Evolutionary conservation across 2,113 vertebrate genomes (phyloP).

Genomic region (Scytalopus superciliaris): DNA sequence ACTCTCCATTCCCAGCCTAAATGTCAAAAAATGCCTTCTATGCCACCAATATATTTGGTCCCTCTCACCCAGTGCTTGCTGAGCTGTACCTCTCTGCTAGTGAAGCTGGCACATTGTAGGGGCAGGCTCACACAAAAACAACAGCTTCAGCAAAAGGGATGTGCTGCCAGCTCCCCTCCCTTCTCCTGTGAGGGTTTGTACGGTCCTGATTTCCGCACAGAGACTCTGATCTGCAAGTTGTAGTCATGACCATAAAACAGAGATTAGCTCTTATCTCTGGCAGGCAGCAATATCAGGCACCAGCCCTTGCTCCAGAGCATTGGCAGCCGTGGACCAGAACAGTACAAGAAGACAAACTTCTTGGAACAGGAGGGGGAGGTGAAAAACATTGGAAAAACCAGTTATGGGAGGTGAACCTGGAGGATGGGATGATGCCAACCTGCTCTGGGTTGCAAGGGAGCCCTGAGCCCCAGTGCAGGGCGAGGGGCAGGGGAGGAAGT

Average conservation of each 20-base stretch:
- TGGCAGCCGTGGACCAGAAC: not conserved
- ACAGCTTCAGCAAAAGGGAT: not conserved
- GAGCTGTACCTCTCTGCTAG: not conserved
- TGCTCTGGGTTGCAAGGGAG: not conserved
- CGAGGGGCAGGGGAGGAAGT: not conserved
- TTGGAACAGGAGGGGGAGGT: not conserved
- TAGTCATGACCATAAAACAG: conserved; percentile 16
- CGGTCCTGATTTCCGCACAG: conserved; percentile 7
- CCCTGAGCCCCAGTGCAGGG: not conserved
- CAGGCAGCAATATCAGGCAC: conserved; percentile 25
- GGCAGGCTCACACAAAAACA: conserved; percentile 13
- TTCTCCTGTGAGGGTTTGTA: not conserved
- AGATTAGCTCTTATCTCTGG: conserved; percentile 65
- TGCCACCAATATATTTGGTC: not conserved
- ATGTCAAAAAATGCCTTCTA: not conserved
- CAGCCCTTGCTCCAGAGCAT: not conserved
- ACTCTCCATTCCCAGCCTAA: not conserved
- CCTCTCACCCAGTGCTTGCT: not conserved
- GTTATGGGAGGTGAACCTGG: not conserved
- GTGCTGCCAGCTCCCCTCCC: not conserved
- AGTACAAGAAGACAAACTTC: not conserved
- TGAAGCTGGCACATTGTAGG: not conserved
- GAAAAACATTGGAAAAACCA: not conserved
- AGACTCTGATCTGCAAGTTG: conserved; percentile 41
- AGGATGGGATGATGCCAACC: not conserved